phyloP scores from a whole-genome alignment of 2,797 vertebrate genomes.

The Bufotes viridis region DNA sequence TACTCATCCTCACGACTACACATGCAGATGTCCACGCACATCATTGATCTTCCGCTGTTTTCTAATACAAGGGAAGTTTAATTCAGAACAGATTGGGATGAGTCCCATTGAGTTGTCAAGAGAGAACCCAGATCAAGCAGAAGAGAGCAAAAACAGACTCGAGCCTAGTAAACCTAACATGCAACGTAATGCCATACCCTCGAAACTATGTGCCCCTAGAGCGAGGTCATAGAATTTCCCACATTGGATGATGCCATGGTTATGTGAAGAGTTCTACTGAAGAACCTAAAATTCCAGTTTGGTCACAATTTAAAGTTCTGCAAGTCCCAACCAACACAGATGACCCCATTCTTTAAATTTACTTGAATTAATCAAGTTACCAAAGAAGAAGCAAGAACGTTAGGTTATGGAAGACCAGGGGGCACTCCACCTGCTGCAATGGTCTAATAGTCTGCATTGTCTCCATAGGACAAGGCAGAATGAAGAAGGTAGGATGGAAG shows the following conservation, averaged over 20 bases:
- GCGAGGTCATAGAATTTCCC: not conserved
- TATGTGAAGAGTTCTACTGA: not conserved
- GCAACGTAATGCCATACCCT: not conserved
- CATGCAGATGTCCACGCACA: slow-evolving; percentile 33
- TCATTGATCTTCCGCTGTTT: slow-evolving; percentile 31
- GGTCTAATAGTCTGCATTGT: not conserved
- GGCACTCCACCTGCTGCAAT: not conserved
- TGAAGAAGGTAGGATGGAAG: not conserved
- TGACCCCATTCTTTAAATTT: not conserved
- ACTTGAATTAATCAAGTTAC: not conserved
- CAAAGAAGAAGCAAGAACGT: not conserved
- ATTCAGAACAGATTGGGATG: slow-evolving; percentile 43
- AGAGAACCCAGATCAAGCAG: slow-evolving; percentile 18
- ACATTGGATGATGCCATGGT: not conserved
- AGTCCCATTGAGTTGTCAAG: not conserved
- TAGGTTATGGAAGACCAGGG: not conserved
- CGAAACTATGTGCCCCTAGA: not conserved
- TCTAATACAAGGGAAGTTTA: slow-evolving; percentile 26
- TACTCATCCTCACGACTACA: slow-evolving; percentile 10
- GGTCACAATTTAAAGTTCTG: not conserved
- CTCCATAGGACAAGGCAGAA: not conserved
- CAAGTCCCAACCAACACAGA: not conserved
- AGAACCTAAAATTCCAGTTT: not conserved
- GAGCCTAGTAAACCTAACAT: not conserved
- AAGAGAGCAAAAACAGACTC: not conserved